Evolutionary conservation across 2,797 vertebrate species (phyloP).

Genomic region (Siniperca obscura): DNA sequence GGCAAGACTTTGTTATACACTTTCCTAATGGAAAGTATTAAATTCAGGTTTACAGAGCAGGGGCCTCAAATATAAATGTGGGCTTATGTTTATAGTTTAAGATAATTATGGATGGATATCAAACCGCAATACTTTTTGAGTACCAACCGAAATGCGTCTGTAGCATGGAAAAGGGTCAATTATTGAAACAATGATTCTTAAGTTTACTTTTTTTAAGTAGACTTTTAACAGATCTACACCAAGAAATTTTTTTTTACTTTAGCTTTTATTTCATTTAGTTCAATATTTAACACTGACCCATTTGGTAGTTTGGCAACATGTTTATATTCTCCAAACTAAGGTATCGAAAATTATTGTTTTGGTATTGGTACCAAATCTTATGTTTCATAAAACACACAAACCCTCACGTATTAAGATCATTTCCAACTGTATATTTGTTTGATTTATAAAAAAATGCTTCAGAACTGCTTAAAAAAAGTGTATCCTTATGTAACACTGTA

Average conservation of each 20-base stretch:
- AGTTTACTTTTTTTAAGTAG: background rate
- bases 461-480: background rate
- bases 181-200: background rate
- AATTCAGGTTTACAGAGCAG: slow-evolving; percentile 4
- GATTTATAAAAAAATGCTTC: background rate
- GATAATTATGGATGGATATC: background rate
- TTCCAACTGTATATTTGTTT: background rate
- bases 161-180: background rate
- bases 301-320: background rate
- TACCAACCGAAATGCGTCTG: background rate
- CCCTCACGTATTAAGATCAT: background rate
- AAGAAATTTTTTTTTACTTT: background rate
- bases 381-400: background rate
- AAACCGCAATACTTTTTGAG: background rate
- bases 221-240: background rate
- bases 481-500: background rate
- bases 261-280: background rate
- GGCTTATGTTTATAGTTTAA: background rate
- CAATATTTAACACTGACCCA: background rate
- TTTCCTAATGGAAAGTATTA: background rate
- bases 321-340: background rate
- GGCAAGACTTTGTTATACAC: slow-evolving; percentile 16
- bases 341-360: background rate
- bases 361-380: background rate
- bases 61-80: background rate